Evolutionary conservation across 2,797 vertebrate species (phyloP).

Genomic region (Poecilia gillii): DNA sequence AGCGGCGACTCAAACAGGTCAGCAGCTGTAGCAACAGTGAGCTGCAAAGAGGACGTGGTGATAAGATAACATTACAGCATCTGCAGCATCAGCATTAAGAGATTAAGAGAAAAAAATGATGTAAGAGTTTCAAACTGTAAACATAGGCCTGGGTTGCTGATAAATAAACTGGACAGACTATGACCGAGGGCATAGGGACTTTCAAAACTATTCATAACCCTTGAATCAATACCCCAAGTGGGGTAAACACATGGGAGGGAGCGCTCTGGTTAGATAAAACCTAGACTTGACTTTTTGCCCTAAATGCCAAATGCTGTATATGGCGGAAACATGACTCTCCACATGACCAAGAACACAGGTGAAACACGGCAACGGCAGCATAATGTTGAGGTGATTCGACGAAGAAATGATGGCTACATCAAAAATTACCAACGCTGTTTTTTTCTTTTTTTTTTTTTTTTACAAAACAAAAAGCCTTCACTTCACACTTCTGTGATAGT

Average conservation of each 20-base stretch:
- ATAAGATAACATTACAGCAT: constrained; percentile 2
- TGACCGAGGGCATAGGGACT: neutral
- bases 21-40: constrained; percentile 64
- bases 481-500: neutral
- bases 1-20: constrained; percentile 50
- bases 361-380: neutral
- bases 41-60: constrained; percentile 25
- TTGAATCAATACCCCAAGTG: neutral
- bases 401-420: neutral
- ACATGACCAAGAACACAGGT: neutral
- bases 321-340: neutral
- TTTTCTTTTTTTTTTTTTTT: neutral
- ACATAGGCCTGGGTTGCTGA: neutral
- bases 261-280: neutral
- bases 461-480: neutral
- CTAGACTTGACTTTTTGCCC: neutral
- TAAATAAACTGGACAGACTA: constrained; percentile 9
- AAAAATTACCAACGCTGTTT: neutral
- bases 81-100: constrained; percentile 5
- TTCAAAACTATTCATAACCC: neutral
- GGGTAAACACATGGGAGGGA: neutral
- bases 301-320: neutral
- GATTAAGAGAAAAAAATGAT: neutral
- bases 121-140: constrained; percentile 11
- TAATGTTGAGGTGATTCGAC: neutral